These are phyloP conservation scores for Penaeus japonicus DNA, from an alignment of 1,140 invertebrate genomes.

Conservation along the genomic window DNA sequence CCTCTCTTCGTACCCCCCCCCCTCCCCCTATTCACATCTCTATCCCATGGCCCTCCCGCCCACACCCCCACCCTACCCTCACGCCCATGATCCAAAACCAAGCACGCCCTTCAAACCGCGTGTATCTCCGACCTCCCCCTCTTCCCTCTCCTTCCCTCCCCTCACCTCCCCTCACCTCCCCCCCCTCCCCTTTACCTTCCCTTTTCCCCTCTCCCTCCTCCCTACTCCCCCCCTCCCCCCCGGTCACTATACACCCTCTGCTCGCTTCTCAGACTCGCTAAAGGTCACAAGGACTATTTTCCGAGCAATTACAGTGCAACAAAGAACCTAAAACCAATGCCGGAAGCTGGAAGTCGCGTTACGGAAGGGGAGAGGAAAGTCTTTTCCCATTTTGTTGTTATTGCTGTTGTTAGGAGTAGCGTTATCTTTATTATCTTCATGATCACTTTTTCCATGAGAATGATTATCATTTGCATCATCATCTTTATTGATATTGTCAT, in stretches of 20 bases:
- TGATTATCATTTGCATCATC: too few species aligned
- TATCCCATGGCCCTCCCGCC: background rate
- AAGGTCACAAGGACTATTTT: slow-evolving; percentile 38
- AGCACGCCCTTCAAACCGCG: background rate
- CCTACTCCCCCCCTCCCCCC: background rate
- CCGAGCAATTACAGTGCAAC: slow-evolving; percentile 38
- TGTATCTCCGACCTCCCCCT: background rate
- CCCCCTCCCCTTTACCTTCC: background rate
- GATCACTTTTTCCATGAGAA: too few species aligned
- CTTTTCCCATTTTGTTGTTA: too few species aligned
- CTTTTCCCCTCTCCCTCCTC: background rate
- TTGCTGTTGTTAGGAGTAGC: too few species aligned
- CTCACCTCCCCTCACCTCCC: background rate
- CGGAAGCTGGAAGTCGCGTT: too few species aligned
- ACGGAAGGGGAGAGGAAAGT: too few species aligned
- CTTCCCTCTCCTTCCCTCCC: background rate
- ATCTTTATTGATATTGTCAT: too few species aligned
- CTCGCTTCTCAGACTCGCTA: background rate
- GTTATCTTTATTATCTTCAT: too few species aligned
- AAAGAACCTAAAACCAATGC: background rate
- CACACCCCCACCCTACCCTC: background rate
- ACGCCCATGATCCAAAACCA: background rate
- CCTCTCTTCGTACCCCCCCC: too few species aligned
- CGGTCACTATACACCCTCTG: background rate
- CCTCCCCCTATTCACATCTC: background rate